These are phyloP conservation scores for Gouania willdenowi DNA, from an alignment of 2,797 vertebrate genomes.

Conservation along the genomic window DNA sequence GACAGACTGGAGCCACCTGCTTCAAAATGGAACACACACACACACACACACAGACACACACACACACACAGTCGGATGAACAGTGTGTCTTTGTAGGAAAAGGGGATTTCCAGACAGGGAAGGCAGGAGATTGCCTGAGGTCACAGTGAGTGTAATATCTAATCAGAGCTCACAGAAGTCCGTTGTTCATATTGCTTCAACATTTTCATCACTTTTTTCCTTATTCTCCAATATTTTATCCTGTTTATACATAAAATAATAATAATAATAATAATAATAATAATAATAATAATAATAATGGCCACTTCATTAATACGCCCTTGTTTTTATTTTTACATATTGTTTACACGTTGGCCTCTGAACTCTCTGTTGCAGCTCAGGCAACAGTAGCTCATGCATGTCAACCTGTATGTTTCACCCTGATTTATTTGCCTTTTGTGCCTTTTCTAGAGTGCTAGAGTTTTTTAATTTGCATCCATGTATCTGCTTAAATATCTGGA, in stretches of 20 bases:
- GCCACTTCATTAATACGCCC: too few relatives aligned
- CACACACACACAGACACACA: slow-evolving; percentile 10
- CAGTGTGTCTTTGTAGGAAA: slow-evolving; percentile 34
- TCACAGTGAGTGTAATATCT: slow-evolving; percentile 32
- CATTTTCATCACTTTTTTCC: not conserved
- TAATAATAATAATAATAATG: too few relatives aligned
- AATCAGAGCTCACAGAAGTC: slow-evolving; percentile 25
- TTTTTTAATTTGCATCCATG: too few relatives aligned
- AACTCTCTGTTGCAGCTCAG: too few relatives aligned
- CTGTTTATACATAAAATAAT: not conserved
- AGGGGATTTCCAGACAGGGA: slow-evolving; percentile 57
- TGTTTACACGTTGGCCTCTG: too few relatives aligned
- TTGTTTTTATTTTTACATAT: too few relatives aligned
- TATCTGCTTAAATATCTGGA: too few relatives aligned
- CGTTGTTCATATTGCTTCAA: slow-evolving; percentile 13
- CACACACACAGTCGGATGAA: slow-evolving; percentile 34
- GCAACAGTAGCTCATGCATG: too few relatives aligned
- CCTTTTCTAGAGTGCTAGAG: too few relatives aligned
- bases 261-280: too few relatives aligned
- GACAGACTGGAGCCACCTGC: slow-evolving; percentile 55
- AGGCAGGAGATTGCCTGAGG: slow-evolving; percentile 40
- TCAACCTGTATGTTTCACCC: too few relatives aligned
- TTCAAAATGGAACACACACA: slow-evolving; percentile 16
- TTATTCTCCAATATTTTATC: not conserved
- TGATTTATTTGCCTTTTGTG: too few relatives aligned